These are phyloP conservation scores for Ceyx melanurus DNA, from an alignment of 2,113 vertebrate species.

Conservation along the genomic window DNA sequence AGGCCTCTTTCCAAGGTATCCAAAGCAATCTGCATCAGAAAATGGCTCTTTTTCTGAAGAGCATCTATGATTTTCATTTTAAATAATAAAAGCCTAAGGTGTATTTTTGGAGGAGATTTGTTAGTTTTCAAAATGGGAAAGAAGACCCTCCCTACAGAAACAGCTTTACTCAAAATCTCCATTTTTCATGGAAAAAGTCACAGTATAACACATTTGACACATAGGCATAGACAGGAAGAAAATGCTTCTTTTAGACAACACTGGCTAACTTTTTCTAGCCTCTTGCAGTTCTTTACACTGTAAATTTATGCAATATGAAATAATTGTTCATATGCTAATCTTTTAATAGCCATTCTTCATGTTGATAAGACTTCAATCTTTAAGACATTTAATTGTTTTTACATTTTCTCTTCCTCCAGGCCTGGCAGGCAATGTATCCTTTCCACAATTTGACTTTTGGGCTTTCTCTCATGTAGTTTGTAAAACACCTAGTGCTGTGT, in stretches of 20 bases:
- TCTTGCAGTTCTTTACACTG: background rate
- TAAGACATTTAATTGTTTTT: background rate
- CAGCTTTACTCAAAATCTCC: background rate
- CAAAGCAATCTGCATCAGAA: background rate
- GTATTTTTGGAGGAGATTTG: background rate
- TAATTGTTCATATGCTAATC: background rate
- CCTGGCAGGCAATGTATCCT: background rate
- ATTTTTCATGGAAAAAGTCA: background rate
- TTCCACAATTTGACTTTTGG: background rate
- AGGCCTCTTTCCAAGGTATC: background rate
- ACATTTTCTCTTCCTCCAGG: conserved; percentile 11
- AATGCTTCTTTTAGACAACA: background rate
- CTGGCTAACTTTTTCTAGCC: background rate
- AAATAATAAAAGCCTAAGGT: background rate
- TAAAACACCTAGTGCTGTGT: background rate
- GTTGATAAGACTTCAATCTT: background rate
- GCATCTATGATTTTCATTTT: background rate
- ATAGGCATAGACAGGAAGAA: background rate
- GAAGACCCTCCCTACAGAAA: background rate
- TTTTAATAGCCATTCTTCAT: background rate
- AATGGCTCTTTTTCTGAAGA: background rate
- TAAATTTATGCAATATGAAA: background rate
- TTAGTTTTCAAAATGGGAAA: background rate
- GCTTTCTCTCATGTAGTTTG: background rate
- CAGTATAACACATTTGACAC: background rate